Base-by-base conservation (phyloP, 2,113 vertebrate genomes). In the Dryoscopus gambensis region DNA sequence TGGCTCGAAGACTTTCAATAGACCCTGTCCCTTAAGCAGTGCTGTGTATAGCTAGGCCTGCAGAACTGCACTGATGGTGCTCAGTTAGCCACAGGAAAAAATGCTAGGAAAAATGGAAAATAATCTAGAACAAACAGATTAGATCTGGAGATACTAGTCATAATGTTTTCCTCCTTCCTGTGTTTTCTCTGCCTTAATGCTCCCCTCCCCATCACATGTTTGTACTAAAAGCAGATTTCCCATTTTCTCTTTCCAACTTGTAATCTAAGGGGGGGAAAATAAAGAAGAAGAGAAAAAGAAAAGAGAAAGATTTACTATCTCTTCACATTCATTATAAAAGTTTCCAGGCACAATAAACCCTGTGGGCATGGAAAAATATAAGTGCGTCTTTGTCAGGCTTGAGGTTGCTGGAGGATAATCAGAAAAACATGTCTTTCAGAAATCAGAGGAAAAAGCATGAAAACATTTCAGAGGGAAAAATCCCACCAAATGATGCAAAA, bases 281-380 rank as follows among this genome's bases (percentile, higher is more conserved):
- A n/a, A 13, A 27, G 8, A 6, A 9, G 18, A 10, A 8, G 30
- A 53, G 5, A 2, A 15, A 15, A 31, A 3, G 27, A 3, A 35
- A 10, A 5, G 1, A 71, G 4, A 15, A 56, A 37, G 5, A 93
- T 69, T 78, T 81, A 87, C 44, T 87, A 78, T 91, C 59, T 77
- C 56, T 84, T 47, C 50, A 68, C 24, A 84, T 74, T 93, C 56
- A 87, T 73, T 63, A 55, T n/a, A 30, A 74, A 96, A 86, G 68
- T 93, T 95, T 95, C 93, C 82, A 95, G 71, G 87, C 78, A 82
- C 40, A 87, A 86, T 73, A 87, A 96, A 93, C 17, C 42, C 83
- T 59, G 52, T 68, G 86, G 89, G 68, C 68, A 92, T 64, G 81
- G 84, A 96, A 96, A 96, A 93, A 91, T 65, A 14, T 23, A 90